Base-by-base conservation (phyloP, 2,113 vertebrate genomes). In the Sturnira hondurensis region DNA sequence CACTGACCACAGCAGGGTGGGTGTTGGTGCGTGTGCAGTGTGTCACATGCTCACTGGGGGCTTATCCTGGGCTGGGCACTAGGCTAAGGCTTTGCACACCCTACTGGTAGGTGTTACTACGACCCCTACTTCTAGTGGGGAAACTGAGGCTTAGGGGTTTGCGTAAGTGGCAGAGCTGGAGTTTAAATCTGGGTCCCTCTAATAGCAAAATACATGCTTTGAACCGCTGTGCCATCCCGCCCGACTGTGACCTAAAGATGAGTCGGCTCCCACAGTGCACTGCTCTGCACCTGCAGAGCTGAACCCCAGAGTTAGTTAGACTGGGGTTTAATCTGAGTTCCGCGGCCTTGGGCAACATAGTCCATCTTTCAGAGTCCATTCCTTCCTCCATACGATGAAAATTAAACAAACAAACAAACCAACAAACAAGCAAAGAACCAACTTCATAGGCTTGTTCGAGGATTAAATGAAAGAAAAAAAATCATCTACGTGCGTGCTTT, bases 401-500 rank as follows among this genome's bases (percentile, higher is more conserved):
- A 41, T 58, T 24, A 76, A 94, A 36, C 68, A 56, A 92, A 86
- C 43, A 61, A 84, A 58, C 56, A 58, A n/a, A n/a, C n/a, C n/a
- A 94, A 36, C 68, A 56, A 92, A 86, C 43, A 61, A 84, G 24
- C 56, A 58, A 54, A 5, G 10, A 10, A 17, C 47, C 47, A 65
- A 61, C 47, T 11, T 83, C 70, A 16, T 0, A 36, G 38, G 61
- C 50, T 36, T 17, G 12, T 54, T 41, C 58, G 78, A 74, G 43
- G 82, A 78, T 74, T 67, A 78, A 88, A 88, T 9, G 19, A 90
- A 80, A 93, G 86, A 15, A 61, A 80, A 24, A 52, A 68, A 17
- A 70, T 9, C 61, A 70, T 9, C 61, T 15, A 4, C 2, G 0
- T 0, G 19, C 9, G 2, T 15, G n/a, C 50, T 89, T 74, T 74